Evolutionary conservation across 2,797 vertebrate species (phyloP), one percentile per base, ranked within the genome.

Genomic region (Champsocephalus esox): DNA sequence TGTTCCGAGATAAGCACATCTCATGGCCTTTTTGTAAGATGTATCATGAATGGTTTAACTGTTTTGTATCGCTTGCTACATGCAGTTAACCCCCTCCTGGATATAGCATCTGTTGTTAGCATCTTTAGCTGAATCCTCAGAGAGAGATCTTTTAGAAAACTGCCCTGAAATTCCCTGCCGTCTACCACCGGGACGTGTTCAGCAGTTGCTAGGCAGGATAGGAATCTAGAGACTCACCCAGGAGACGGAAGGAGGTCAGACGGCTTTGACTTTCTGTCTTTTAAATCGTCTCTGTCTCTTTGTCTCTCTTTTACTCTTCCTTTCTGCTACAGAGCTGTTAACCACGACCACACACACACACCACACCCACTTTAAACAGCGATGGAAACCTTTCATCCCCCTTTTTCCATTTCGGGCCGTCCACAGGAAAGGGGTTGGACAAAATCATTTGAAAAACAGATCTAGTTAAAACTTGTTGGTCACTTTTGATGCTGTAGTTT

Each of bases 201-300:
- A 19, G 5, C 13, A 8, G 74, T 71, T 76, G 70, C 58, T 50
- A 32, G 59, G 72, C 75, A 79, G 79, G 45, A 51, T 58, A 69
- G 58, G 46, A 55, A 51, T 45, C 24, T 61, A 28, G 24, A 50
- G 65, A 80, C 81, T 84, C 62, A 60, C 68, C 60, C 16, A 55
- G 79, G 51, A 1, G n/a, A 57, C 57, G 79, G 75, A 28, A 28
- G 28, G 57, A 67, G 54, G 13, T 49, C 52, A 57, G 45, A 55
- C 16, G 46, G 51, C 50, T 43, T 16, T 13, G 0, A 21, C 58
- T 56, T 44, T 28, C 34, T 49, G 8, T 38, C 12, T 55, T 64
- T 57, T 60, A 9, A 41, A 43, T 71, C 17, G 12, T 44, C 52
- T 44, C 52, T 69, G 12, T 44, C 48, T 72, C 16, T 82, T 34